Base-by-base conservation (phyloP, 2,888 invertebrate genomes). In the Cephus sareptanus region DNA sequence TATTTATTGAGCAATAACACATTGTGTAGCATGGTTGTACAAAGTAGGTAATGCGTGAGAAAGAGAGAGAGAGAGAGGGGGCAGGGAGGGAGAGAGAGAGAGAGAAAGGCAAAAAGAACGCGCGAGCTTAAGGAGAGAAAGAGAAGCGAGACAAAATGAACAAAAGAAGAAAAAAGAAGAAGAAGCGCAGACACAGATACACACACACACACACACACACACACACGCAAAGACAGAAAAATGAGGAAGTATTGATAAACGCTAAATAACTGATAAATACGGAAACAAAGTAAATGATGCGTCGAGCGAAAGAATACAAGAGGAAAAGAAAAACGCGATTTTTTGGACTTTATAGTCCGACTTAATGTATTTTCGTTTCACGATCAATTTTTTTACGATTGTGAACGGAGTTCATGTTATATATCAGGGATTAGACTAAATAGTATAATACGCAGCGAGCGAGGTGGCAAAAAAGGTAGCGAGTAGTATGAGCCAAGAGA, bases 341-440 rank as follows among this genome's bases (percentile, higher is more conserved):
- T 76, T 78, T 82, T 81, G 80, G 79, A 83, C 81, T 71, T 76
- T 78, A 78, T 77, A 81, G 82, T 82, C 83, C 82, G 81, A 81
- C 80, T 83, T 79, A 80, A 73, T 85, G 84, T 87, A 87, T 87
- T 88, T 88, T 90, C 85, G 86, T 87, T 85, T 87, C 86, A 86
- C 86, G 86, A 88, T 87, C 85, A 83, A 85, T 86, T 87, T 87
- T 85, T 87, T 87, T 88, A 89, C 86, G 85, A 89, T 89, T 88
- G 87, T 88, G 87, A 88, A 90, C 88, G 86, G 87, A 86, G 89
- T 89, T 90, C 89, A 90, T 89, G 88, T 90, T 89, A 89, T 90
- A 90, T 88, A 90, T 91, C 91, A 90, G 90, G 91, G 90, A 91
- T 89, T 91, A 91, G 90, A 89, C 85, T 90, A 91, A 90, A 88